These are phyloP conservation scores for Drepana arcuata DNA, from an alignment of 1,140 invertebrate species.

Conservation along the genomic window DNA sequence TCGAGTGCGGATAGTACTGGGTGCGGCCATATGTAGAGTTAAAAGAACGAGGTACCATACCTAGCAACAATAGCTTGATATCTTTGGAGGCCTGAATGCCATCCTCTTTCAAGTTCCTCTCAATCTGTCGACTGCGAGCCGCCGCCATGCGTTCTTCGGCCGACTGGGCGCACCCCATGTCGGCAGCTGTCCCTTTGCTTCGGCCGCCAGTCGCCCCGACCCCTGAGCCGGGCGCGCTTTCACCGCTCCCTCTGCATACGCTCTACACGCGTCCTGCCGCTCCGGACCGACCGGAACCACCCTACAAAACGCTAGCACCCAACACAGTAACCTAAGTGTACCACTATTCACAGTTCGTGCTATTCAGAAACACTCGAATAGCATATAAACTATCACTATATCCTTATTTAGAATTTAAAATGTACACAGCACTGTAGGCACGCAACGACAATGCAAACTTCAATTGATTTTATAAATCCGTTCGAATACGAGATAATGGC, in stretches of 20 bases:
- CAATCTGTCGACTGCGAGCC: constrained; percentile 96
- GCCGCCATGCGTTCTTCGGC: constrained; percentile 97
- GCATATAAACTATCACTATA: constrained; percentile 19
- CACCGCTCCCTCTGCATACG: constrained; percentile 68
- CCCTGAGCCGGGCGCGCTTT: constrained; percentile 63
- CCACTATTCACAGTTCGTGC: constrained; percentile 46
- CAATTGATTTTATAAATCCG: constrained; percentile 65
- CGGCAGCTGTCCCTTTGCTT: constrained; percentile 54
- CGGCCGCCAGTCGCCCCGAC: constrained; percentile 50
- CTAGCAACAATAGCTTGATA: constrained; percentile 97
- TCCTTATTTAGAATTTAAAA: too few species aligned
- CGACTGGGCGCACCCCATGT: constrained; percentile 98
- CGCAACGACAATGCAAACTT: constrained; percentile 53
- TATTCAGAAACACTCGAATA: constrained; percentile 17
- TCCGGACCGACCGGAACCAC: constrained; percentile 59
- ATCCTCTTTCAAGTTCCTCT: constrained; percentile 99
- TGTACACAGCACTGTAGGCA: constrained; percentile 42
- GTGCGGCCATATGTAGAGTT: constrained; percentile 39
- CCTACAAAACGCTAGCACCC: constrained; percentile 57
- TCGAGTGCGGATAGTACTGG: too few species aligned
- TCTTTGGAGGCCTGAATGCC: constrained; percentile 98
- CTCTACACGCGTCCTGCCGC: constrained; percentile 55
- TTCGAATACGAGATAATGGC: constrained; percentile 63
- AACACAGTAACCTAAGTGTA: constrained; percentile 64
- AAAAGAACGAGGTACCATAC: constrained; percentile 73